Evolutionary conservation across 2,797 vertebrate genomes (phyloP), one percentile per base, ranked within the genome.

Genomic region (Sebastes itinus): DNA sequence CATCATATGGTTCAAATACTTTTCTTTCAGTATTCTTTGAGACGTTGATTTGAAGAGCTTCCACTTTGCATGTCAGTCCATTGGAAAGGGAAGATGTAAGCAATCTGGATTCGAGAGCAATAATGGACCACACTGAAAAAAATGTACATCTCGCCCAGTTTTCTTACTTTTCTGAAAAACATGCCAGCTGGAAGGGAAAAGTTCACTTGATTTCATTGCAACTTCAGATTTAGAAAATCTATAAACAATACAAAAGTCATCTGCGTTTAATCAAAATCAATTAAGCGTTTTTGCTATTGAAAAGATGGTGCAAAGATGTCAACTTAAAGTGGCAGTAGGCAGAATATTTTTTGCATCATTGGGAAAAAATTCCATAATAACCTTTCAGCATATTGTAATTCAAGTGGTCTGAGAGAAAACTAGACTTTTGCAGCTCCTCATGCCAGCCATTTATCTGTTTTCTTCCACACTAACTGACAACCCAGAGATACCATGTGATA

Each of bases 1-100:
- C 64, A 69, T 89, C 92, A 87, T 87, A 88, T 92, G 92, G 88
- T 92, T 91, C 66, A 62, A 87, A 91, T 93, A 56, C 75, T 82
- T 86, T 87, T 80, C 49, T 62, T 54, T 63, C 33, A 35, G 70
- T 56, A 32, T 80, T 86, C 78, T 90, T 77, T 78, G 16, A 84
- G 82, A 82, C 58, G 13, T 72, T 49, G 61, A 90, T 84, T 77
- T 61, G 77, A 86, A 77, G 79, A 88, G 71, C 62, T 81, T 86
- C 78, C 58, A 81, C 66, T 81, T 88, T 12, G 62, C 70, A 78
- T 82, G 83, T 84, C 79, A 85, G 75, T 30, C 64, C 62, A 63
- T 13, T 58, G 61, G 61, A 86, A n/a, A 74, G 65, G 67, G 64
- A 67, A 79, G 74, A 79, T 85, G 76, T 67, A 64, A 84, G 73